A percentile compares a stretch with the other conserved stretches of the same genome.
These are phyloP conservation scores for Ophion costatus DNA, from an alignment of 2,888 invertebrate species.

Conservation along the genomic window DNA sequence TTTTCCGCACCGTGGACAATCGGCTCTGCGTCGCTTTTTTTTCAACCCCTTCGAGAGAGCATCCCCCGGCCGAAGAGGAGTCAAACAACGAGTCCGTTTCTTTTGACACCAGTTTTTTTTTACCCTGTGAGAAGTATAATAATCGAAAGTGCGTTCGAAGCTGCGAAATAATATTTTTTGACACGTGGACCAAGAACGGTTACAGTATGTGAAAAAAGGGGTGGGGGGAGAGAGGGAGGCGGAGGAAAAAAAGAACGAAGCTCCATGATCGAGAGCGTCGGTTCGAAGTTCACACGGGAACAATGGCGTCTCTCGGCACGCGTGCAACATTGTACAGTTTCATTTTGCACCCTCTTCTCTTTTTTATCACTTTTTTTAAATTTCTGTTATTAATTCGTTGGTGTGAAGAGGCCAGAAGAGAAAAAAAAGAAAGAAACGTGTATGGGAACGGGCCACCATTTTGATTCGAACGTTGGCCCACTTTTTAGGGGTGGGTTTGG, in stretches of 20 bases:
- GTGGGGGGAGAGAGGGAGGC: neutral
- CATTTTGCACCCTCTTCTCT: slow-evolving; percentile 20
- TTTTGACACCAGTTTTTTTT: too few species aligned
- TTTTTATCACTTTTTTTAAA: slow-evolving; percentile 20
- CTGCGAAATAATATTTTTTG: slow-evolving; percentile 31
- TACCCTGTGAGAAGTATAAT: neutral
- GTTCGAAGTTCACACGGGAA: slow-evolving; percentile 53
- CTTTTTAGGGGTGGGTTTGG: slow-evolving; percentile 77
- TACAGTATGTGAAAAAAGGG: slow-evolving; percentile 26
- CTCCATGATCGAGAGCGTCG: slow-evolving; percentile 34
- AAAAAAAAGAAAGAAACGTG: slow-evolving; percentile 2
- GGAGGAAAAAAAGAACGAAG: slow-evolving; percentile 6
- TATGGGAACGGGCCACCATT: slow-evolving; percentile 73
- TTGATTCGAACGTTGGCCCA: slow-evolving; percentile 78
- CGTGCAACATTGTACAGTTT: slow-evolving; percentile 44
- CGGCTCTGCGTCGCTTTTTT: neutral
- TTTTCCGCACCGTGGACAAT: neutral
- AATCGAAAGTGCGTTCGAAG: slow-evolving; percentile 4
- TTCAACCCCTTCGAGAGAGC: slow-evolving; percentile 1
- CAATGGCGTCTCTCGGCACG: slow-evolving; percentile 48
- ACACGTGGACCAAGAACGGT: slow-evolving; percentile 31
- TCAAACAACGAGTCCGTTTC: too few species aligned
- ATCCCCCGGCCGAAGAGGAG: neutral
- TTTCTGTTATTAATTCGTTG: slow-evolving; percentile 43
- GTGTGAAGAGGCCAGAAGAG: neutral